Conservation (phyloP, 2,888 invertebrate species). For the Glyphotaelius pellucidus region DNA sequence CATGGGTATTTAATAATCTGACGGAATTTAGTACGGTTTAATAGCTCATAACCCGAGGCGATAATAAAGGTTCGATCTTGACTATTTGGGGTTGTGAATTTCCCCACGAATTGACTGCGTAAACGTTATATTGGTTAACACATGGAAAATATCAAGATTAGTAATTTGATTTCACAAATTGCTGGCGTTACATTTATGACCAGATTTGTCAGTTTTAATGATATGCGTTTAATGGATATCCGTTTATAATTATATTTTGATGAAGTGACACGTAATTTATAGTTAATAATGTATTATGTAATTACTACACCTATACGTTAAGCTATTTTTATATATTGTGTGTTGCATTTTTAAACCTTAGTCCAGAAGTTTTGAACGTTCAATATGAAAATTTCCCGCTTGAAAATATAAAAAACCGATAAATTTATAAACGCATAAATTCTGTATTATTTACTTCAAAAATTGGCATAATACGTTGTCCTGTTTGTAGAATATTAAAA, state of each 20-base stretch:
- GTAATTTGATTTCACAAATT: slow-evolving; percentile 18
- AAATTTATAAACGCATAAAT: no score
- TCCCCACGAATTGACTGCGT: slow-evolving; percentile 5
- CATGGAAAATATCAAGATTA: slow-evolving; percentile 23
- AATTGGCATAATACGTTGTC: no score
- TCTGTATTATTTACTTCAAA: no score
- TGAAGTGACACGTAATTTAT: no score
- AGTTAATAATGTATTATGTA: no score
- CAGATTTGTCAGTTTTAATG: slow-evolving; percentile 20
- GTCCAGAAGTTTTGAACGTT: no score
- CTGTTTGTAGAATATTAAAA: no score
- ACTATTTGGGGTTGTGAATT: background rate
- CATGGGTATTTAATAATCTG: background rate
- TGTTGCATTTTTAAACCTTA: no score
- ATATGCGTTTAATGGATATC: background rate
- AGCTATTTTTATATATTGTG: no score
- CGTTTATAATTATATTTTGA: background rate
- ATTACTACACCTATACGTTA: no score
- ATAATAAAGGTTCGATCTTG: background rate
- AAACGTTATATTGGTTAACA: background rate
- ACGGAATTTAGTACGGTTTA: background rate
- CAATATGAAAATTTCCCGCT: no score
- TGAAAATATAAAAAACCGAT: no score
- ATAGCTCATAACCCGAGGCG: slow-evolving; percentile 13
- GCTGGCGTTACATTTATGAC: slow-evolving; percentile 9